phyloP scores from a whole-genome alignment of 1,140 invertebrate species.

The Leptinotarsa defecta region DNA sequence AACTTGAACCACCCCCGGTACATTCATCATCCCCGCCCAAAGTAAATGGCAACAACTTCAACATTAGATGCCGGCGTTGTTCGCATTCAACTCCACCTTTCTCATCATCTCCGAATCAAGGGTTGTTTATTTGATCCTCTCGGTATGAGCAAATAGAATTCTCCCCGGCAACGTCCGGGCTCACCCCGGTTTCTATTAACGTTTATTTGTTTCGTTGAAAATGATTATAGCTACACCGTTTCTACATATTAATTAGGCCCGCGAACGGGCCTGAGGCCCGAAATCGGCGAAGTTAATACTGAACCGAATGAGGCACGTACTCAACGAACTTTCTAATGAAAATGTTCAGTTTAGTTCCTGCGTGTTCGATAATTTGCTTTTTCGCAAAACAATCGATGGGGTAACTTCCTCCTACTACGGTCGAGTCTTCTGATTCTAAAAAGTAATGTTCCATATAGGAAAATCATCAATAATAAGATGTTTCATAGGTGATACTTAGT shows the following conservation, averaged over 20 bases:
- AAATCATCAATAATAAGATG: too few species aligned
- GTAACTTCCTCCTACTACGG: too few species aligned
- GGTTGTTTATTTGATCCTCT: slow-evolving; percentile 1
- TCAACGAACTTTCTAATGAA: not conserved
- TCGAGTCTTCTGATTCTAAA: too few species aligned
- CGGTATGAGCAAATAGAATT: not conserved
- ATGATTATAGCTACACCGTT: slow-evolving; percentile 4
- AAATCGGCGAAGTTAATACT: not conserved
- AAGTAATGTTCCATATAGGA: too few species aligned
- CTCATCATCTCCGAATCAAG: slow-evolving; percentile 4
- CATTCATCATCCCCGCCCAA: not conserved
- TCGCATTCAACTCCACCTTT: not conserved
- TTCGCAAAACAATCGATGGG: too few species aligned
- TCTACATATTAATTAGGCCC: slow-evolving; percentile 6
- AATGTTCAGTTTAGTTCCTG: not conserved
- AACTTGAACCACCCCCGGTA: not conserved
- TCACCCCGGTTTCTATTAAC: slow-evolving; percentile 3
- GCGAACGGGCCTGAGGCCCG: not conserved
- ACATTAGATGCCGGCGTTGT: not conserved
- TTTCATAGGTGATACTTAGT: too few species aligned
- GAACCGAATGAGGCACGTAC: not conserved
- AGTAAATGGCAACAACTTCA: not conserved
- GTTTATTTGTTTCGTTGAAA: slow-evolving; percentile 3
- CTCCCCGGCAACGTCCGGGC: not conserved
- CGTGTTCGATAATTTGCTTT: not conserved